phyloP scores from a whole-genome alignment of 2,113 vertebrate genomes.

The Amphilophus citrinellus region DNA sequence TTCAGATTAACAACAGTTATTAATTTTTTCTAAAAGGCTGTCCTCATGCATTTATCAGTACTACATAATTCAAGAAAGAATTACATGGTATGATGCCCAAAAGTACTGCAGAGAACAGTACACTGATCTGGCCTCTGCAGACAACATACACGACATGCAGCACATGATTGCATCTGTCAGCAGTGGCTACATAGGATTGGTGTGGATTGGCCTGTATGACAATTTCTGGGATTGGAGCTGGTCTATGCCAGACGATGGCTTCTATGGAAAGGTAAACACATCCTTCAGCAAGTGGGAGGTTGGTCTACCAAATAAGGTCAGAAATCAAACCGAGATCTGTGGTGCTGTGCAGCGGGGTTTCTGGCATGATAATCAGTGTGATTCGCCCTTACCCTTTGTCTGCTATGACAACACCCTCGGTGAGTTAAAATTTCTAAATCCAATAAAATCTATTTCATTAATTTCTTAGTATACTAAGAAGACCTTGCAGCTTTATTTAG shows the following conservation, averaged over 20 bases:
- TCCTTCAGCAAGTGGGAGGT: accelerated
- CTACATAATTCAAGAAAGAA: neutral
- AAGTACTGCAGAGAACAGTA: neutral
- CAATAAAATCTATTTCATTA: no score
- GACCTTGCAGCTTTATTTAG: no score
- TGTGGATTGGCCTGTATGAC: slow-evolving; percentile 33
- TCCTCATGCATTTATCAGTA: neutral
- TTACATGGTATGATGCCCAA: neutral
- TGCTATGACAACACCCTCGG: neutral
- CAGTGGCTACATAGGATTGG: neutral
- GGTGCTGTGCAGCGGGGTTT: accelerated
- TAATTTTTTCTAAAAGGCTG: neutral
- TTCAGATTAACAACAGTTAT: no score
- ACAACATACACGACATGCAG: neutral
- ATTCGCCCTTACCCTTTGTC: accelerated
- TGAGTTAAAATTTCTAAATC: neutral
- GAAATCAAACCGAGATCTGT: neutral
- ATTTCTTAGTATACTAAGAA: no score
- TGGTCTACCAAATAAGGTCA: accelerated
- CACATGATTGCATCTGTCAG: neutral
- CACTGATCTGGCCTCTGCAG: neutral
- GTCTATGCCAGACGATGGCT: neutral
- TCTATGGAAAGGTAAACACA: no score
- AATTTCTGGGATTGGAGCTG: neutral
- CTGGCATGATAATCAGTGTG: accelerated